A percentile compares a stretch with the other conserved stretches of the same genome.
These are phyloP conservation scores for Ploceus nigricollis DNA, from an alignment of 2,113 vertebrate genomes.

Conservation along the genomic window DNA sequence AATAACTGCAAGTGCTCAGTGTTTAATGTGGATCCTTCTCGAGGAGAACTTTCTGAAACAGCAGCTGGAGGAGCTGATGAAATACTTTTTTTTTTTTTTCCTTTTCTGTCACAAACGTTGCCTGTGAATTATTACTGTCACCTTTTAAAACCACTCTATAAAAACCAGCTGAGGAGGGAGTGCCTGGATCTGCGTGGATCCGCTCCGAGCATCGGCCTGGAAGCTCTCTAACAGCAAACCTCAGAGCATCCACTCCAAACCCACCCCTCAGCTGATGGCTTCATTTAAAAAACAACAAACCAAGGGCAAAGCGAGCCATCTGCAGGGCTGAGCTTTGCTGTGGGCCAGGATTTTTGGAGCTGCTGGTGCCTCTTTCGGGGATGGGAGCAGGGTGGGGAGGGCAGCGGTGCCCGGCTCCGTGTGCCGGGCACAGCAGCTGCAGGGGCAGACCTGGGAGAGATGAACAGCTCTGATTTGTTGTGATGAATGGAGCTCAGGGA, in stretches of 20 bases:
- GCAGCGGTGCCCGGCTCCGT: not conserved
- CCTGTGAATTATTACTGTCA: not conserved
- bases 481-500: conserved; percentile 45
- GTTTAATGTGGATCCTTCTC: not conserved
- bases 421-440: not conserved
- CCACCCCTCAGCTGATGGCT: not conserved
- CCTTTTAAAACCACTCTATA: not conserved
- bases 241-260: not conserved
- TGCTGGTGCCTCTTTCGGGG: not conserved
- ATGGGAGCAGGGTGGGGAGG: not conserved
- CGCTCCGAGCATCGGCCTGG: not conserved
- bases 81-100: not conserved
- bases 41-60: not conserved
- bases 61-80: not conserved
- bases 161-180: not conserved
- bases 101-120: not conserved
- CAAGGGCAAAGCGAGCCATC: not conserved
- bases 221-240: not conserved
- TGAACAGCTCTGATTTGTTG: not conserved
- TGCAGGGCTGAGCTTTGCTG: conserved; percentile 38
- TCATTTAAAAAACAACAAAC: not conserved
- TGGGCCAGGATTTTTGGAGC: not conserved
- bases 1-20: not conserved
- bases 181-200: not conserved
- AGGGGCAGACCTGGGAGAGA: not conserved